These are phyloP conservation scores for Helobdella robusta DNA, from an alignment of 2,888 invertebrate species.

Conservation along the genomic window DNA sequence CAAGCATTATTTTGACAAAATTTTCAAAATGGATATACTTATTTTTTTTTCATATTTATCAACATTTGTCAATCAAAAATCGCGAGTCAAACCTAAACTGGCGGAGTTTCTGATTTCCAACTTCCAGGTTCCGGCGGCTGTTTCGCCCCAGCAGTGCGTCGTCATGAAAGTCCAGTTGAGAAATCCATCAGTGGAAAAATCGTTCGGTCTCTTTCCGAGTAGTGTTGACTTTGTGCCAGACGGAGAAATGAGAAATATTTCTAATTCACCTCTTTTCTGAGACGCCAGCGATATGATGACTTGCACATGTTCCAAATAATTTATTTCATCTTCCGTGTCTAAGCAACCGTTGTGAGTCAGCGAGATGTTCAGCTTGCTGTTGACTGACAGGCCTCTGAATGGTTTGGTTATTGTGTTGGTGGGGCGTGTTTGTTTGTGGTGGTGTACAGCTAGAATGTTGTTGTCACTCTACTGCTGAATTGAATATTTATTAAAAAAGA, in stretches of 20 bases:
- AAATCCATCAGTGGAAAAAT: constrained; percentile 78
- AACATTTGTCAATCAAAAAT: too few species aligned
- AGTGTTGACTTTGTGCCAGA: constrained; percentile 33
- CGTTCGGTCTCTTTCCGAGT: constrained; percentile 63
- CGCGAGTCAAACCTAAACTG: too few species aligned
- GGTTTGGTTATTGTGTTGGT: too few species aligned
- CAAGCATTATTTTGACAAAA: too few species aligned
- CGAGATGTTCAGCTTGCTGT: constrained; percentile 22
- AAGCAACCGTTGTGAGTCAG: constrained; percentile 44
- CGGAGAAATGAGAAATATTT: constrained; percentile 57
- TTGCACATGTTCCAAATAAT: constrained; percentile 86
- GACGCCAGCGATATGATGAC: constrained; percentile 82
- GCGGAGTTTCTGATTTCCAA: constrained; percentile 67
- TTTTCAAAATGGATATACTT: too few species aligned
- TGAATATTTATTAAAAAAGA: too few species aligned
- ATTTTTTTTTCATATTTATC: too few species aligned
- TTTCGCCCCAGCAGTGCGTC: constrained; percentile 94
- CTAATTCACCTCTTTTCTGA: constrained; percentile 80
- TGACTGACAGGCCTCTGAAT: constrained; percentile 23
- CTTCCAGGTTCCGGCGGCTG: constrained; percentile 84
- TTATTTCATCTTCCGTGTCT: constrained; percentile 34
- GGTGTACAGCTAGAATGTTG: too few species aligned
- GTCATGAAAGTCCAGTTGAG: constrained; percentile 99
- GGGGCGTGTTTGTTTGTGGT: too few species aligned
- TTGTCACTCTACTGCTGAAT: too few species aligned